Evolutionary conservation across 2,888 invertebrate species (phyloP), one percentile per base, ranked within the genome.

Genomic region (Caenorhabditis zanzibari): DNA sequence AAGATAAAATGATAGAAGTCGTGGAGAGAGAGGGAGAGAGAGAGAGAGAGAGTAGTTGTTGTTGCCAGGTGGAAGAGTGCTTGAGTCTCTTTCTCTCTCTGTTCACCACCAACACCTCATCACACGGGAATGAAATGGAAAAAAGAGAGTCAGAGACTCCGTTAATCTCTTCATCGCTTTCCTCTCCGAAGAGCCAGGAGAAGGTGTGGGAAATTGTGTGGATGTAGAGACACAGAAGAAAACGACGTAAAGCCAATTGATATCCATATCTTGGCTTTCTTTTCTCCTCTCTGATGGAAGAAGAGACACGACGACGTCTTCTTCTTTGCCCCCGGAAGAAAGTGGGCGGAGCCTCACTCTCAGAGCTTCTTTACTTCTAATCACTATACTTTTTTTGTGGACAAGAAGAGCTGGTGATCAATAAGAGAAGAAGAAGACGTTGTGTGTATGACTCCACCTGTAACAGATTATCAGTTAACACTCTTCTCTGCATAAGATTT

Each of bases 201-300:
- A 49, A 49, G 47, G 49, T 35, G 72, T 41, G 56, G 58, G 66
- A 75, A 44, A 63, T 35, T 7, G 66, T 64, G 41, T 38, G 38
- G 38, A 38, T 38, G 26, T 35, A 26, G 54, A 35, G 56, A 64
- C 14, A 64, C 52, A 64, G 56, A n/a, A n/a, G n/a, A 64, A 19
- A 32, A 22, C 49, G 24, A 49, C 47, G 56, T 44, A 28, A 52
- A 58, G 64, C 28, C 75, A 75, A 64, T 75, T 75, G 68, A 54
- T 71, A 77, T 77, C 63, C 69, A 77, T 77, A 77, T 77, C 76
- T 69, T 69, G 59, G 44, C 63, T 63, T 41, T 73, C 63, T 41
- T 35, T 16, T 26, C 47, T 22, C 41, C 58, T 41, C 68, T 54
- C 54, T 66, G 56, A 44, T 41, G 59, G 61, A 22, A 49, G 61